phyloP scores from a whole-genome alignment of 2,888 invertebrate species.

The Limenitis camilla region DNA sequence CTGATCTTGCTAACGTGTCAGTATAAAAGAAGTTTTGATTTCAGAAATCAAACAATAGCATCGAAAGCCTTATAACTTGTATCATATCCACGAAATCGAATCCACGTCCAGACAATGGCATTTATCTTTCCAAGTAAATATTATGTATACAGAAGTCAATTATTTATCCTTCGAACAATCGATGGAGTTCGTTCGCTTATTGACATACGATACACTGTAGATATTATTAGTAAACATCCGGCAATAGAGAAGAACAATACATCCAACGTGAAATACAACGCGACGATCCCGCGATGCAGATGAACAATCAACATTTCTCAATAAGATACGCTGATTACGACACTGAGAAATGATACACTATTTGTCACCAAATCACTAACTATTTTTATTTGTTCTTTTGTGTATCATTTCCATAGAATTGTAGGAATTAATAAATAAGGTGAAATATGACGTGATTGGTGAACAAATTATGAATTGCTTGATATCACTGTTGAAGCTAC shows the following conservation, averaged over 20 bases:
- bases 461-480: too few relatives aligned
- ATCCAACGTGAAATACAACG: conserved; percentile 45
- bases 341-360: conserved; percentile 6
- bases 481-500: too few relatives aligned
- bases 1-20: too few relatives aligned
- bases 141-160: conserved; percentile 9
- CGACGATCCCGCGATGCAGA: conserved; percentile 23
- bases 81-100: not conserved
- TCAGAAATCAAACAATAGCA: too few relatives aligned
- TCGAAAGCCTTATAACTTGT: not conserved
- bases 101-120: not conserved
- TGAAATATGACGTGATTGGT: too few relatives aligned
- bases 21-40: too few relatives aligned
- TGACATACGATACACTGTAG: conserved; percentile 25
- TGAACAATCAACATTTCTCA: conserved; percentile 21
- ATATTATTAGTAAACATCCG: conserved; percentile 26
- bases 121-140: not conserved
- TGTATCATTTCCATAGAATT: too few relatives aligned
- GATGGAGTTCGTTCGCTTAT: conserved; percentile 21
- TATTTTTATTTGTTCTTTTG: not conserved
- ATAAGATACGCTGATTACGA: conserved; percentile 14
- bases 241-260: conserved; percentile 26
- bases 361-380: conserved; percentile 1
- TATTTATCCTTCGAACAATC: conserved; percentile 14
- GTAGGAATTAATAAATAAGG: too few relatives aligned